phyloP scores from a whole-genome alignment of 2,113 vertebrate genomes.

The Lepus americanus region DNA sequence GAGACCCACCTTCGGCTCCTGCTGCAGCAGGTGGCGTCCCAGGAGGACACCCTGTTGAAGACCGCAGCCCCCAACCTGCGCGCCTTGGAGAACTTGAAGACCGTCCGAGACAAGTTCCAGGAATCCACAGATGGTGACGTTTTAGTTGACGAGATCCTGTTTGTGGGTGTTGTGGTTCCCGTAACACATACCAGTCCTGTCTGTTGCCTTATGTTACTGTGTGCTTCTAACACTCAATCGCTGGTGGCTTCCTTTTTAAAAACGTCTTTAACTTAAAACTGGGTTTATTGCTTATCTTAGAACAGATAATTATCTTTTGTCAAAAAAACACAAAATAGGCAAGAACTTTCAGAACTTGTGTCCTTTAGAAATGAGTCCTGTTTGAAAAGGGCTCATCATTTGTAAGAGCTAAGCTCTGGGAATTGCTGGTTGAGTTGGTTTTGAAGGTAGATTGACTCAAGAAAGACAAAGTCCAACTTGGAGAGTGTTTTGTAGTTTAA shows the following conservation, averaged over 20 bases:
- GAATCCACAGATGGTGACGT: conserved; percentile 91
- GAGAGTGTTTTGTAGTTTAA: conserved; percentile 33
- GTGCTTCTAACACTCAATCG: not conserved
- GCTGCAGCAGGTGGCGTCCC: conserved; percentile 85
- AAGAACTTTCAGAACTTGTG: not conserved
- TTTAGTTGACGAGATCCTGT: not conserved
- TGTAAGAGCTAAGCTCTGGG: conserved; percentile 20
- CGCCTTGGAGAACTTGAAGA: conserved; percentile 92
- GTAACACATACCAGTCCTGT: not conserved
- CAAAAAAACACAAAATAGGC: not conserved
- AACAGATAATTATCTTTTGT: not conserved
- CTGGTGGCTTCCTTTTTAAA: conserved; percentile 8
- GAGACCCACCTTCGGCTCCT: conserved; percentile 85
- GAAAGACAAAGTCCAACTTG: conserved; percentile 48
- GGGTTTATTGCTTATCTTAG: conserved; percentile 50
- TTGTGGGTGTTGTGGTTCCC: not conserved
- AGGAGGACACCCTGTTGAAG: conserved; percentile 88
- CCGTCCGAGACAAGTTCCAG: conserved; percentile 90
- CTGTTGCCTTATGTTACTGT: not conserved
- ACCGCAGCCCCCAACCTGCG: conserved; percentile 93
- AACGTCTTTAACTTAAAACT: conserved; percentile 35
- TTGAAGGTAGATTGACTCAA: conserved; percentile 43
- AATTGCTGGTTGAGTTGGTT: conserved; percentile 39
- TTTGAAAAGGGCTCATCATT: not conserved
- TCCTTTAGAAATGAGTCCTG: conserved; percentile 35